phyloP scores from a whole-genome alignment of 2,113 vertebrate species.

The Syrrhaptes paradoxus region DNA sequence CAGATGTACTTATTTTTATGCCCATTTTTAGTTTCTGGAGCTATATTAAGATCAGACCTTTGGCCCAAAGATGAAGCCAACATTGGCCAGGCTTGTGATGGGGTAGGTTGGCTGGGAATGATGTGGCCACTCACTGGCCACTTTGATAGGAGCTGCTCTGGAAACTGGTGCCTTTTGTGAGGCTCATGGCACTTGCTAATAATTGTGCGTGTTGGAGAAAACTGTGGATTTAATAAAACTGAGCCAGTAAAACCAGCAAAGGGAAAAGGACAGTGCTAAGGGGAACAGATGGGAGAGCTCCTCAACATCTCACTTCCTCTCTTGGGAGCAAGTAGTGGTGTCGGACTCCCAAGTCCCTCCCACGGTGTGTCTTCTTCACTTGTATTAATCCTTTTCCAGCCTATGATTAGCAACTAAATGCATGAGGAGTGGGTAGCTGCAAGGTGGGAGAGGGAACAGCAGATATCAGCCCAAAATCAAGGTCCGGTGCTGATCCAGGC shows the following conservation, averaged over 20 bases:
- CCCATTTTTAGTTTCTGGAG: not conserved
- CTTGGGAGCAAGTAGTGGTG: not conserved
- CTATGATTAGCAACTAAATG: not conserved
- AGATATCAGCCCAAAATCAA: not conserved
- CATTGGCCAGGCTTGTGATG: not conserved
- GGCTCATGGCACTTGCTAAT: not conserved
- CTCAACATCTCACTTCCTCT: not conserved
- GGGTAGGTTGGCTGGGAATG: not conserved
- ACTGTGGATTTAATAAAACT: not conserved
- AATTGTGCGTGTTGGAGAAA: not conserved
- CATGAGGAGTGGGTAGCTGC: not conserved
- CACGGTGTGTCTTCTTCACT: not conserved
- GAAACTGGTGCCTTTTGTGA: not conserved
- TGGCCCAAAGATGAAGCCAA: not conserved
- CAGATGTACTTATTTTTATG: not conserved
- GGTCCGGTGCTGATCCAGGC: not conserved
- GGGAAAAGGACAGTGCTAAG: not conserved
- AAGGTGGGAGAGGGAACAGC: not conserved
- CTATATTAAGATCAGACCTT: not conserved
- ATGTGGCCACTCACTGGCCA: fast-evolving
- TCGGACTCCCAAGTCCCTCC: no score
- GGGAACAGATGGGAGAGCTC: not conserved
- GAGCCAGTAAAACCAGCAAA: not conserved
- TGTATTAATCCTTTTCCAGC: not conserved
- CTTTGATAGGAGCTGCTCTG: not conserved